phyloP scores from a whole-genome alignment of 1,140 invertebrate genomes.

The Calosoma granatense region DNA sequence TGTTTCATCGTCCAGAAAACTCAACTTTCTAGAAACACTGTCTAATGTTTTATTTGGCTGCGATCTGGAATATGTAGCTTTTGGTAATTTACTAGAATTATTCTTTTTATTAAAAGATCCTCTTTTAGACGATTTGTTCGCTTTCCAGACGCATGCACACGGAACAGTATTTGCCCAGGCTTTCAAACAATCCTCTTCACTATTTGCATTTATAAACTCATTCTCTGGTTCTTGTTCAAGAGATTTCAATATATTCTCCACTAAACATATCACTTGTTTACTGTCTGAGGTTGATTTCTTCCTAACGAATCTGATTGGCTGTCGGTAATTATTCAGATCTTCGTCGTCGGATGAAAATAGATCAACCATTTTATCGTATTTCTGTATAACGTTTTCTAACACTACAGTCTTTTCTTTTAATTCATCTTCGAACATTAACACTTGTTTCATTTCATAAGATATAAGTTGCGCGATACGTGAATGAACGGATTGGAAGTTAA shows the following conservation, averaged over 20 bases:
- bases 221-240: neutral
- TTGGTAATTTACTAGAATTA: neutral
- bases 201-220: neutral
- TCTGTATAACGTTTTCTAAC: constrained; percentile 13
- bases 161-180: constrained; percentile 38
- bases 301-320: neutral
- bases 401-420: constrained; percentile 9
- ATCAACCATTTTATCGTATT: constrained; percentile 17
- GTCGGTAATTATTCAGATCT: neutral
- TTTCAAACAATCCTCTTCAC: constrained; percentile 40
- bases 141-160: constrained; percentile 37
- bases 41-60: neutral
- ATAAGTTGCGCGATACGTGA: constrained; percentile 49
- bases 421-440: constrained; percentile 11
- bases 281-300: neutral
- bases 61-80: neutral
- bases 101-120: constrained; percentile 16
- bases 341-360: constrained; percentile 35
- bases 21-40: neutral
- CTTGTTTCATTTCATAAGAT: constrained; percentile 35
- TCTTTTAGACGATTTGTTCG: constrained; percentile 28
- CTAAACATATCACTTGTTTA: constrained; percentile 1
- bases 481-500: constrained; percentile 52
- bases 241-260: neutral
- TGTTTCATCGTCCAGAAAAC: neutral